Evolutionary conservation across 2,888 invertebrate genomes (phyloP).

Genomic region (Dermolepida albohirtum): DNA sequence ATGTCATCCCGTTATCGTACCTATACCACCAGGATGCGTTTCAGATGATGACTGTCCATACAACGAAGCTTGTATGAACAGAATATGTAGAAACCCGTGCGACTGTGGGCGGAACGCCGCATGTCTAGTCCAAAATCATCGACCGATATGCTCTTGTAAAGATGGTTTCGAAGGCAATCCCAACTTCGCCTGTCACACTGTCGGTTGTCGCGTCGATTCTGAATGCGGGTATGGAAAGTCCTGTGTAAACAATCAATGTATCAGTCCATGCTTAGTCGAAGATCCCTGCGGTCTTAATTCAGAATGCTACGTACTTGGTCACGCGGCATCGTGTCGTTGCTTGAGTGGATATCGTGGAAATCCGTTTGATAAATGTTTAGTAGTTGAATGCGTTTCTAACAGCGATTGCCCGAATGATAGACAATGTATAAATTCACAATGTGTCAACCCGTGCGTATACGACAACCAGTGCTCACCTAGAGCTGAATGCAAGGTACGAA

Average conservation of each 20-base stretch:
- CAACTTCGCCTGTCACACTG: conserved; percentile 80
- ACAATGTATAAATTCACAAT: conserved; percentile 87
- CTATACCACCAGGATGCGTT: conserved; percentile 80
- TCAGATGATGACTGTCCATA: conserved; percentile 82
- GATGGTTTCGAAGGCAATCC: conserved; percentile 90
- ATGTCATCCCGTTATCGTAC: conserved; percentile 78
- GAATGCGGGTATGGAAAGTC: conserved; percentile 87
- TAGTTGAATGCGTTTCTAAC: conserved; percentile 87
- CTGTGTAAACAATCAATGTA: conserved; percentile 86
- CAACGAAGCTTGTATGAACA: conserved; percentile 85
- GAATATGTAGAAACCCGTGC: conserved; percentile 88
- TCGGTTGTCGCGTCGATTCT: conserved; percentile 85
- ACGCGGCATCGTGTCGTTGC: conserved; percentile 83
- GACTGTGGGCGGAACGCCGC: conserved; percentile 87
- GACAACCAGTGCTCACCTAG: conserved; percentile 81
- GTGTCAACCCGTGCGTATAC: conserved; percentile 85
- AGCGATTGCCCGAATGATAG: conserved; percentile 89
- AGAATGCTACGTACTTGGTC: conserved; percentile 79
- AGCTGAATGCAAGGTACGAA: conserved; percentile 83
- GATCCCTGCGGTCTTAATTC: conserved; percentile 86
- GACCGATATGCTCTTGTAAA: conserved; percentile 87
- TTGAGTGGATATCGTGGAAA: conserved; percentile 84
- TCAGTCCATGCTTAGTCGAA: conserved; percentile 85
- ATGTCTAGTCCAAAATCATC: conserved; percentile 84
- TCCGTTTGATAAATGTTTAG: conserved; percentile 78